These are phyloP conservation scores for Ptilorrhoa leucosticta DNA, from an alignment of 2,113 vertebrate genomes.

Conservation along the genomic window DNA sequence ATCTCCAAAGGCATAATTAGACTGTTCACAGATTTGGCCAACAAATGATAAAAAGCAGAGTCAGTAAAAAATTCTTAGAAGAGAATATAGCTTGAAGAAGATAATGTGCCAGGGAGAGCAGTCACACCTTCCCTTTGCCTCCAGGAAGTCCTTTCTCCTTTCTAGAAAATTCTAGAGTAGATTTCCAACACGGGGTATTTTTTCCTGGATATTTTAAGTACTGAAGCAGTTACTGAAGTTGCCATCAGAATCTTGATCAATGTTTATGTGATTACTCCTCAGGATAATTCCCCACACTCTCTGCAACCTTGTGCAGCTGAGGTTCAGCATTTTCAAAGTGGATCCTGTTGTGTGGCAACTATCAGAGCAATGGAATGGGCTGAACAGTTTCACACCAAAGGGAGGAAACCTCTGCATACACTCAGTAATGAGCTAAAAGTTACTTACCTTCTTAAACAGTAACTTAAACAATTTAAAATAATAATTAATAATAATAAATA, in stretches of 20 bases:
- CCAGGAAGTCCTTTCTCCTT: background rate
- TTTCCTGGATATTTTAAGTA: background rate
- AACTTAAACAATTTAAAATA: background rate
- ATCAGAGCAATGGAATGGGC: background rate
- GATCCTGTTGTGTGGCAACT: background rate
- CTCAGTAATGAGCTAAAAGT: background rate
- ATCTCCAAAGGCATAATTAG: background rate
- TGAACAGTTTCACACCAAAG: background rate
- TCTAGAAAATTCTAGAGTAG: background rate
- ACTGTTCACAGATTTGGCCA: background rate
- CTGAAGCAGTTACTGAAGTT: background rate
- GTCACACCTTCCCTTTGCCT: background rate
- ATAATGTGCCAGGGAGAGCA: background rate
- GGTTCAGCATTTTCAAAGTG: background rate
- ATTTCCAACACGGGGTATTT: rapidly evolving
- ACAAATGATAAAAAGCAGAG: background rate
- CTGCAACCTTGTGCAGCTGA: background rate
- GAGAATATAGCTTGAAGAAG: background rate
- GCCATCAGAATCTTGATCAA: background rate
- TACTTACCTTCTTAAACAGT: background rate
- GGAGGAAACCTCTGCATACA: background rate
- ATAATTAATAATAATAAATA: background rate
- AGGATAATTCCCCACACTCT: background rate
- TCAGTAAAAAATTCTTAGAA: background rate
- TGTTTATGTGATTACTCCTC: background rate